Evolutionary conservation across 2,888 invertebrate genomes (phyloP), one percentile per base, ranked within the genome.

Genomic region (Leptopilina myrica): DNA sequence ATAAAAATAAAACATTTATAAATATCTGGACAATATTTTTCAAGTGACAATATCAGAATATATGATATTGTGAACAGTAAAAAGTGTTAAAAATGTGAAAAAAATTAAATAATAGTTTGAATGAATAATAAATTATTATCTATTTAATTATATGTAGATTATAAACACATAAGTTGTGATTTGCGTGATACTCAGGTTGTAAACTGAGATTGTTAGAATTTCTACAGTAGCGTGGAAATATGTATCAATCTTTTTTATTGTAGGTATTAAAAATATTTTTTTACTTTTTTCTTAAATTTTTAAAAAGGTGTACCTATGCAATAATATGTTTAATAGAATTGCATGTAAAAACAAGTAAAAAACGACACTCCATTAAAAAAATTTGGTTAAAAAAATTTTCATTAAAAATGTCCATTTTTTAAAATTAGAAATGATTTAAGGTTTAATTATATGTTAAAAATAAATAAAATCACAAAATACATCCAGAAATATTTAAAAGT

Each of bases 91-190:
- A 8, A 43, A 43, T 43, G 43, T 43, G 56, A 56, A n/a, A 15
- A 11, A 15, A 20, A 7, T 12, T 65, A 7, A 43, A 11, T n/a
- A 66, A 43, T 40, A 65, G 65, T 40, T 67, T 67, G 2, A 20
- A 59, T 62, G 46, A 20, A 11, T 0, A 49, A 49, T 49, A 26
- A 20, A 20, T 67, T 49, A 67, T 67, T 66, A 11, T 43, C 7
- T 62, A 62, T 62, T 20, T 62, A 62, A 67, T 67, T 67, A 67
- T 67, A 49, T 3, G 20, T 8, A 40, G 49, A 49, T 49, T 64
- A 43, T 69, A 2, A 53, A 67, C 43, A 46, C 49, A 14, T 5
- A 53, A n/a, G 40, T 40, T 33, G 67, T 49, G 20, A 67, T 67
- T 49, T 20, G 49, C 46, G 49, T 67, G 67, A 67, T 49, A 67